Evolutionary conservation across 2,888 invertebrate species (phyloP), one percentile per base, ranked within the genome.

Genomic region (Diplazon laetatorius): DNA sequence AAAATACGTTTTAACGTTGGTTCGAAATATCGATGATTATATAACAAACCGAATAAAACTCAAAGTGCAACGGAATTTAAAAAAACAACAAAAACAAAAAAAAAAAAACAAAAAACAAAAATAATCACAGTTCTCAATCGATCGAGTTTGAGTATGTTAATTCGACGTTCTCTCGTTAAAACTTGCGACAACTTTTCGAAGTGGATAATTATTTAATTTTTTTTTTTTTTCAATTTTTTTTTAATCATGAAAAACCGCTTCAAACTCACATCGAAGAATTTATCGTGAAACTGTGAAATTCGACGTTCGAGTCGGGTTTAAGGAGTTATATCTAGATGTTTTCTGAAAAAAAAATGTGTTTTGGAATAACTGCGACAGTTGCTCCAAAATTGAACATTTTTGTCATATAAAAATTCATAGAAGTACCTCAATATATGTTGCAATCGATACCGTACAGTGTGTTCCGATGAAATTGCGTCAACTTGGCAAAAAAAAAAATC

Each of bases 1-100:
- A 69, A 30, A 6, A 25, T 42, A 46, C 42, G 20, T 20, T 35
- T 48, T 71, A 42, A 30, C 18, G 57, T 39, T 52, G 39, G 42
- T 52, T 50, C 37, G 30, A 48, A 37, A 35, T 35, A 60, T 14
- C 60, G 25, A n/a, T n/a, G 8, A 25, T 52, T 52, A 52, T 52
- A 25, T 52, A n/a, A n/a, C 6, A 12, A 5, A 20, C n/a, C 9
- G 12, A 50, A 50, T 25, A 30, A 30, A 2, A 22, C 50, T 50
- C 12, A 20, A 50, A 50, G 22, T 55, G 16, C 8, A 0, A 16
- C 8, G 30, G 14, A 52, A 25, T 10, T 10, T 10, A 37, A 37
- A 37, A 37, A 37, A 37, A n/a, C n/a, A n/a, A n/a, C n/a, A n/a
- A n/a, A n/a, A n/a, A n/a, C n/a, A 37, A 37, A 37, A 37, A 39